Base-by-base conservation (phyloP, 2,888 invertebrate species). In the Thecophora atra region DNA sequence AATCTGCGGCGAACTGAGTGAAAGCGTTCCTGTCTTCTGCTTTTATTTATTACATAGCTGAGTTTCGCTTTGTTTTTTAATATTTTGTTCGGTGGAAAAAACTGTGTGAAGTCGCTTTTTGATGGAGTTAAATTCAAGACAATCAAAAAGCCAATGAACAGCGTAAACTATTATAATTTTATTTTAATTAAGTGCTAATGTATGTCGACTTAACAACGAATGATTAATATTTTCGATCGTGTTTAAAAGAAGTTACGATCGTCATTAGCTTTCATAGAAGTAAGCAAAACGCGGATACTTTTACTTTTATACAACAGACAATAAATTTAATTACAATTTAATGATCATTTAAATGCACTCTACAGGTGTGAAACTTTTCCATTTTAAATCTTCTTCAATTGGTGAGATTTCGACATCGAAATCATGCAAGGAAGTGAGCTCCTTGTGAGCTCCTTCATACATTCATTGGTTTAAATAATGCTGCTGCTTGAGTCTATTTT, bases 21-120 rank as follows among this genome's bases (percentile, higher is more conserved):
- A 26, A 26, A 30, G 60, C 60, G 17, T 60, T 64, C 24, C 24
- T 37, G 13, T 64, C 64, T 64, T 64, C 47, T 30, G 1, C 30
- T 30, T 60, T 19, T 26, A 5, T 21, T 58, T 26, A 3, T 24
- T 17, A 26, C 58, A 24, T 15, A 5, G 11, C 2, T 19, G 11
- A 62, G 30, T 26, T 11, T 24, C 42, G n/a, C 47, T 64, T 44
- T 11, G 7, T 11, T 37, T 37, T 37, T 37, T 11, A 37, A 1
- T 37, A 11, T 37, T 11, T 37, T 37, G 37, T 37, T 3, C 17
- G 5, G 17, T n/a, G 15, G 47, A n/a, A 47, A 47, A n/a, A 47
- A 17, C 15, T n/a, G 1, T n/a, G n/a, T n/a, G 17, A 47, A 47
- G 13, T 47, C 13, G 13, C 17, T 47, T 47, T 47, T 1, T n/a